Evolutionary conservation across 35 echinoderm and acorn worm species (phyloP), one percentile per base, ranked within the genome.

Genomic region (Diadema setosum): DNA sequence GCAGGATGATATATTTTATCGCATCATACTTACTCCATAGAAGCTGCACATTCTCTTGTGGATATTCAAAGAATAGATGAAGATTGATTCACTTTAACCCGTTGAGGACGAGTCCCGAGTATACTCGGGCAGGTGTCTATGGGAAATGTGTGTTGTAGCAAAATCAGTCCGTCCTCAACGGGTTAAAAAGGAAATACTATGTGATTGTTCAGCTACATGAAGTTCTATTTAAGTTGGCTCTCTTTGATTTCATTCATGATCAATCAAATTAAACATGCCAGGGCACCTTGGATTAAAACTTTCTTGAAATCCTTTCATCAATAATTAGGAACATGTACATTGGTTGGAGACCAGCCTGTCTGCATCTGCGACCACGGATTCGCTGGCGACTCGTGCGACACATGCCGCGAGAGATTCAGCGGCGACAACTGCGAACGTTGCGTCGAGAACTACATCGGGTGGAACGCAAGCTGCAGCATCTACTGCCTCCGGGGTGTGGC

Each of bases 341-440:
- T 93, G 25, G 81, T 73, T 1, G 87, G 86, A n/a, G 82, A 89
- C 12, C 26, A 59, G 34, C 94, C 94, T 23, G 65, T 80, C 39
- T 97, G 94, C 74, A 64, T 89, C 23, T 97, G 94, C 57, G 16
- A 82, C 20, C 94, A 93, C 87, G 90, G 94, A 31, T 97, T 90
- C 60, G 78, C 60, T 76, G 90, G 94, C 27, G 87, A 92, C 26
- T 81, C 87, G 9, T 97, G 94, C 73, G 82, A 92, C 11, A 80
- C 24, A 23, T 97, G 94, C 75, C 90, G 83, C 5, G 82, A 86
- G 15, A 67, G 94, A 3, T 97, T 86, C 33, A 65, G 43, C 6
- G 94, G 94, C 7, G 86, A 85, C 36, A 41, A 44, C 15, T 97
- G 94, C 48, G 69, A 97, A 25, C 18, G 33, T 11, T 97, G 94